Conservation (phyloP, 2,797 vertebrate genomes). For the Artibeus jamaicensis region DNA sequence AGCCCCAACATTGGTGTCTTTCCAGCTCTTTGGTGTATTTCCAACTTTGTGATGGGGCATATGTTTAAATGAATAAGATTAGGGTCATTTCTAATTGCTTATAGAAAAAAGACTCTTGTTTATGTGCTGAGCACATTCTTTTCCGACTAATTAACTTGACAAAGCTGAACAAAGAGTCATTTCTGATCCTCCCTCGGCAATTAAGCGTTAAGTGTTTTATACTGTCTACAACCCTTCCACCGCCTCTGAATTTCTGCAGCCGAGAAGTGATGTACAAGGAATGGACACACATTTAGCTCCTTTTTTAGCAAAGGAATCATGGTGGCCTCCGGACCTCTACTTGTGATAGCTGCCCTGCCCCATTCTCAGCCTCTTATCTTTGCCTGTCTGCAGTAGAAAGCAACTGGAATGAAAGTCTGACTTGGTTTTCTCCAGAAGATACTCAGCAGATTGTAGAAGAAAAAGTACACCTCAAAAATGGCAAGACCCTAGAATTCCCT, state of each 20-base stretch:
- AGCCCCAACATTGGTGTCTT: conserved; percentile 54
- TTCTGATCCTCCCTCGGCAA: conserved; percentile 75
- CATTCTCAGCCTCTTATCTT: neutral
- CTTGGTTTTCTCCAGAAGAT: neutral
- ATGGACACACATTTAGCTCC: rapidly evolving
- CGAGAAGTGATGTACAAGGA: neutral
- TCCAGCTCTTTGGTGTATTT: conserved; percentile 61
- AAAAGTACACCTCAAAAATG: neutral
- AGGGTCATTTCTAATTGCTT: conserved; percentile 76
- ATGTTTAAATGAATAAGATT: conserved; percentile 69
- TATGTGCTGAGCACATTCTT: conserved; percentile 71
- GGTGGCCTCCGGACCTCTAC: rapidly evolving
- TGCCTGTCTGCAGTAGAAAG: neutral
- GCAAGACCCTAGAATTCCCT: neutral
- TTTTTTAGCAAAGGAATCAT: neutral
- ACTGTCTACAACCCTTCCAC: neutral
- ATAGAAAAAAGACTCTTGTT: conserved; percentile 73
- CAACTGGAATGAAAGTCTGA: neutral
- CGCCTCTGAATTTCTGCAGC: conserved; percentile 18
- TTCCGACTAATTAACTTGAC: conserved; percentile 75
- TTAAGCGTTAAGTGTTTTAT: conserved; percentile 66
- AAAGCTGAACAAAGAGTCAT: conserved; percentile 72
- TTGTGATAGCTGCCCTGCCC: neutral
- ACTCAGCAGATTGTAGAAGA: neutral
- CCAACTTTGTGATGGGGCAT: neutral